phyloP scores from a whole-genome alignment of 2,888 invertebrate genomes.

The Cephus pulcher region DNA sequence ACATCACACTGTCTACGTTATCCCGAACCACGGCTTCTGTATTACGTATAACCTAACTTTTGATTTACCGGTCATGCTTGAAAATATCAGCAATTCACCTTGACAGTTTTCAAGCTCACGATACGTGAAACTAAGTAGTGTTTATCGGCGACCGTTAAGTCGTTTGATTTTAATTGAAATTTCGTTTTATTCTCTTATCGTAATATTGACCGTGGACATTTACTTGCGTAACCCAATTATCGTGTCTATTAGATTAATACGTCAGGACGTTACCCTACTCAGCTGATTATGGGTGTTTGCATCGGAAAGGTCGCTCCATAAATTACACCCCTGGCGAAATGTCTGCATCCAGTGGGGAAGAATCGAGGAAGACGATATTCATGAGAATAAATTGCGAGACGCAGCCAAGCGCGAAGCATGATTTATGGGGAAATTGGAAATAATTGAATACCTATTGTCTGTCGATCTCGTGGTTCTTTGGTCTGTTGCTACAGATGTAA shows the following conservation, averaged over 20 bases:
- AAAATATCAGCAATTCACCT: neutral
- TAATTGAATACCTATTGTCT: slow-evolving; percentile 25
- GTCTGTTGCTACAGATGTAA: neutral
- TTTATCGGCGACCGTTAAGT: neutral
- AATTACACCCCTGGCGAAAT: neutral
- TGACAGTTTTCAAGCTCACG: neutral
- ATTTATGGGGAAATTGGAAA: slow-evolving; percentile 40
- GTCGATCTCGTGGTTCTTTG: neutral
- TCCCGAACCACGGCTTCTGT: neutral
- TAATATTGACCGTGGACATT: neutral
- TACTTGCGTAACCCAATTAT: neutral
- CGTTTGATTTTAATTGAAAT: neutral
- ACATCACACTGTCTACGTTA: neutral
- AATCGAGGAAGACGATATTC: neutral
- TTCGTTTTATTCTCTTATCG: neutral
- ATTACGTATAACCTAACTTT: neutral
- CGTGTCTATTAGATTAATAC: neutral
- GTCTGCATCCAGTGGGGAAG: neutral
- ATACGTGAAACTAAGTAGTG: neutral
- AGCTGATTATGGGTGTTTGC: neutral
- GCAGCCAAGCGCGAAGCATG: slow-evolving; percentile 51
- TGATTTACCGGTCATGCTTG: neutral
- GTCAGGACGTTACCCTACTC: neutral
- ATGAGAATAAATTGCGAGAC: neutral
- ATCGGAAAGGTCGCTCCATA: neutral